These are phyloP conservation scores for Oikopleura albicans DNA, from an alignment of 23 tunicate genomes.

Conservation along the genomic window DNA sequence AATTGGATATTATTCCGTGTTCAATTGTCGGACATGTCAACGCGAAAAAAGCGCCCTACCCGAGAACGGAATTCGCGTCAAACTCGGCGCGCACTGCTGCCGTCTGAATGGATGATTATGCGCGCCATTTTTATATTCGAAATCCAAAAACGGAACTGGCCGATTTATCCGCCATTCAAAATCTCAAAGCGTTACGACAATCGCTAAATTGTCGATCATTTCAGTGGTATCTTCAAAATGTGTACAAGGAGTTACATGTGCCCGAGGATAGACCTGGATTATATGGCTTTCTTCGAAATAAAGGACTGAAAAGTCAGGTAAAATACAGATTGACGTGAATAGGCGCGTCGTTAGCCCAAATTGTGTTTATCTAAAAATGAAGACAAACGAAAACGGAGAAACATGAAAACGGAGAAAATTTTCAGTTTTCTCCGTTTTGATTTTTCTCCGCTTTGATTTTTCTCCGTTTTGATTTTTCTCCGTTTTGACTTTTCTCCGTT, in stretches of 20 bases:
- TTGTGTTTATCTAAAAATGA: no score
- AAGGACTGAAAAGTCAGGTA: no score
- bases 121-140: slow-evolving; percentile 62
- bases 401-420: no score
- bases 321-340: no score
- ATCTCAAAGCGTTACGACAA: slow-evolving; percentile 34
- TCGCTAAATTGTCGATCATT: slow-evolving; percentile 44
- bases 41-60: background rate
- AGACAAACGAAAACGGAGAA: no score
- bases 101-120: slow-evolving; percentile 97
- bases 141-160: no score
- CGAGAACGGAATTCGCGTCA: slow-evolving; percentile 23
- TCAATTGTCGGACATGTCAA: slow-evolving; percentile 92
- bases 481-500: no score
- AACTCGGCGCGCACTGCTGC: slow-evolving; percentile 72
- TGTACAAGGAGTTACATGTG: slow-evolving; percentile 66
- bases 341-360: no score
- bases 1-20: slow-evolving; percentile 76
- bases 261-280: slow-evolving; percentile 69
- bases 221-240: slow-evolving; percentile 59
- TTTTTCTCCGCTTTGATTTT: no score
- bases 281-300: no score
- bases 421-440: no score
- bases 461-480: no score
- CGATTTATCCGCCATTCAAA: slow-evolving; percentile 43